Percentiles rank a stretch among this genome's conserved stretches.
These are phyloP conservation scores for Metopolophium dirhodum DNA, from an alignment of 1,140 invertebrate genomes.

Conservation along the genomic window DNA sequence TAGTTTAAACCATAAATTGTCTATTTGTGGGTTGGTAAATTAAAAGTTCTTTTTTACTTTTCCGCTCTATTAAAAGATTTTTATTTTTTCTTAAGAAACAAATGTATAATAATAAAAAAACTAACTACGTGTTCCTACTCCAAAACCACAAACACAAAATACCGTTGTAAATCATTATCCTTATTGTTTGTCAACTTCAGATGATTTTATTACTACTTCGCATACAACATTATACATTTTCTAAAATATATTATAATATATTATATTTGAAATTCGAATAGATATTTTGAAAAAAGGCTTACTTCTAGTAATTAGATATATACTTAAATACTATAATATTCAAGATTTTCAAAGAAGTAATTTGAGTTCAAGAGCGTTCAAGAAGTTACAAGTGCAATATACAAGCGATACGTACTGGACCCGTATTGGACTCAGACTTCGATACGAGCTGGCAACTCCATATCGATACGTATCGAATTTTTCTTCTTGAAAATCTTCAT, in stretches of 20 bases:
- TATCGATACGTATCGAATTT: too few relatives aligned
- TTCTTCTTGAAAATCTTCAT: too few relatives aligned
- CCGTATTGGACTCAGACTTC: too few relatives aligned
- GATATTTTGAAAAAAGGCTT: background rate
- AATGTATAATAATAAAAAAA: background rate
- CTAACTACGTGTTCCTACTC: background rate
- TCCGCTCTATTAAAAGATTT: conserved; percentile 11
- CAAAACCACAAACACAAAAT: background rate
- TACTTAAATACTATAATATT: background rate
- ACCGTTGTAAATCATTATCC: background rate
- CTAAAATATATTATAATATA: background rate
- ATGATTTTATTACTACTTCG: background rate
- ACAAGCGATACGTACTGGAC: too few relatives aligned
- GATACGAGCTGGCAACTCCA: too few relatives aligned
- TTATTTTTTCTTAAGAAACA: background rate
- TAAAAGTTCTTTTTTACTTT: background rate
- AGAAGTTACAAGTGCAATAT: too few relatives aligned
- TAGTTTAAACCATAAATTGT: background rate
- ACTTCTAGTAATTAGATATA: background rate
- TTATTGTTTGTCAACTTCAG: background rate
- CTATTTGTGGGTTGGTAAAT: background rate
- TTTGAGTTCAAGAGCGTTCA: too few relatives aligned
- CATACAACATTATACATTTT: background rate
- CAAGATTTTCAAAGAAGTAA: too few relatives aligned
- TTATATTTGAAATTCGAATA: too few relatives aligned